Percentiles rank a stretch among this genome's conserved stretches.
These are phyloP conservation scores for Apoderus coryli DNA, from an alignment of 2,888 invertebrate species.

Conservation along the genomic window DNA sequence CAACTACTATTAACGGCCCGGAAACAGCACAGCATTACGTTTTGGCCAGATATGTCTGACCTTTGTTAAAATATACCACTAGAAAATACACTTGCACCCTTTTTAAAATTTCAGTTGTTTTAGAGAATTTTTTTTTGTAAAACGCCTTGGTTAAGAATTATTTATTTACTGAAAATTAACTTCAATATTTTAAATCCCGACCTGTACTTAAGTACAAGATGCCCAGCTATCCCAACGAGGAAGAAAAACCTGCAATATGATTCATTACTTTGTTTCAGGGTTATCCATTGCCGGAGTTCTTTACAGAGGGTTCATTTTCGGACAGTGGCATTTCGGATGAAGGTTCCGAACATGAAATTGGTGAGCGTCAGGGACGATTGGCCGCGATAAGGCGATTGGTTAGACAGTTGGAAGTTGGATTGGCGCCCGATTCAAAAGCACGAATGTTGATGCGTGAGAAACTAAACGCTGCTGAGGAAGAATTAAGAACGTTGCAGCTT, in stretches of 20 bases:
- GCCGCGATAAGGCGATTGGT: conserved; percentile 52
- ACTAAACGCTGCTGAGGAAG: conserved; percentile 55
- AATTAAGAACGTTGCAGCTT: conserved; percentile 52
- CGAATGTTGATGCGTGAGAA: conserved; percentile 51
- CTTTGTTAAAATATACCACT: too few relatives aligned
- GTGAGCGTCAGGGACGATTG: conserved; percentile 51
- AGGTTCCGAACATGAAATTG: conserved; percentile 49
- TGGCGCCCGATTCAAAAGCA: conserved; percentile 52
- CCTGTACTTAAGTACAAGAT: too few relatives aligned
- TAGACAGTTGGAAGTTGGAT: conserved; percentile 48
- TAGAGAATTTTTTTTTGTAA: too few relatives aligned
- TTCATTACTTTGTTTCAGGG: conserved; percentile 26
- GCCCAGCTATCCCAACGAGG: neutral
- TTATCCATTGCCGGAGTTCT: conserved; percentile 31
- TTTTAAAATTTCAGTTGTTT: conserved; percentile 6
- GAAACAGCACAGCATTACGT: conserved; percentile 29
- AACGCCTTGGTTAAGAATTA: too few relatives aligned
- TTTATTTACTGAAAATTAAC: too few relatives aligned
- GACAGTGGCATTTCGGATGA: conserved; percentile 71
- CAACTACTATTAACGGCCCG: conserved; percentile 41
- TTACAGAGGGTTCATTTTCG: conserved; percentile 47
- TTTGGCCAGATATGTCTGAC: conserved; percentile 24
- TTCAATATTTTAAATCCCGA: too few relatives aligned
- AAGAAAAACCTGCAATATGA: neutral
- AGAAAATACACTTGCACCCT: too few relatives aligned